Evolutionary conservation across 92 coral and sea anemone genomes (phyloP), one percentile per base, ranked within the genome.

Genomic region (Phenganax marumi): DNA sequence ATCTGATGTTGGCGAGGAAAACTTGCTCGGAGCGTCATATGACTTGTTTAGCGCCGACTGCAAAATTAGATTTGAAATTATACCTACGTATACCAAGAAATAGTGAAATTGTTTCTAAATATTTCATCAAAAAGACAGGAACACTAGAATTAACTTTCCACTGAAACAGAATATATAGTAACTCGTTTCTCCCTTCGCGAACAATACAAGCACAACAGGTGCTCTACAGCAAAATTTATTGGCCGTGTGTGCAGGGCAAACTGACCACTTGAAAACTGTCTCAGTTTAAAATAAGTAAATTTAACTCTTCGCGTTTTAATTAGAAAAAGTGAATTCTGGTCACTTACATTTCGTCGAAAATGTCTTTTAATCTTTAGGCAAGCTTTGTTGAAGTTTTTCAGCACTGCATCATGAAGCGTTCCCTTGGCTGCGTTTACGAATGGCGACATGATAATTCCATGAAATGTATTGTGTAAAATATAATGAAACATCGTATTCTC

Each of bases 401-500:
- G 64, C 25, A 95, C 97, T 46, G 90, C 97, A 39, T 90, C 86
- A 61, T 95, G 93, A 12, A 92, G 89, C 8, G 83, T 72, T 21
- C 93, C 98, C 48, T 85, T 89, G 7, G 91, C 65, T 12, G 85
- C 47, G 48, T 33, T 85, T 18, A 91, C 83, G 8, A 86, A 84
- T 14, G 98, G 97, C 33, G 97, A 95, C 70, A 95, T 88, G 50
- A 95, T 85, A 52, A 95, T 85, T 11, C 98, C 98, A 78, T 86
- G 91, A 60, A 92, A 91, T 24, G 96, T 90, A 66, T 95, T 93
- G 81, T 87, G 88, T 33, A 91, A 86, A 73, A 95, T 86, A 57
- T 89, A 95, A 70, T 92, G 93, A 83, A 95, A 92, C 79, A 95
- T 53, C 22, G 98, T 95, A 86, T 95, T 95, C 68, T 92, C 98